Evolutionary conservation across 2,113 vertebrate species (phyloP), one percentile per base, ranked within the genome.

Genomic region (Turdus rufiventris): DNA sequence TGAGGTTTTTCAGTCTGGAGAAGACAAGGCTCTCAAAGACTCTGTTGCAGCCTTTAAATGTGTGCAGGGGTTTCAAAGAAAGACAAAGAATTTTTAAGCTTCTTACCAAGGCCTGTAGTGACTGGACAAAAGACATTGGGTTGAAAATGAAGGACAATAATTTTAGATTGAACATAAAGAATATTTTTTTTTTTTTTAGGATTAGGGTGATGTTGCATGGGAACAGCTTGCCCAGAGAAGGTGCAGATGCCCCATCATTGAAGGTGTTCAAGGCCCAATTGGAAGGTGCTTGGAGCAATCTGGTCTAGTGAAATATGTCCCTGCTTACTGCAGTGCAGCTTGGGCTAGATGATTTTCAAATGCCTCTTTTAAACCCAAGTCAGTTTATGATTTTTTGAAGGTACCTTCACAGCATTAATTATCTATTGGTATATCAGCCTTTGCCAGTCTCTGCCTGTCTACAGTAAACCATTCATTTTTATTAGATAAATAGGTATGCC

Each of bases 51-150:
- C 3, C 18, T 60, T 74, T 79, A 74, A 60, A 60, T 45, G 2
- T 33, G 29, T 19, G n/a, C 16, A 45, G 5, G 2, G 2, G 5
- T 5, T 5, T 60, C 56, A 34, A 6, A 54, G 28, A 48, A 63
- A 67, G 36, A 38, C 4, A 68, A 45, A 18, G 4, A 68, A 19
- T 31, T 50, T 31, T 56, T 29, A 48, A 19, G 29, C 12, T 19
- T 57, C 16, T 83, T 70, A 34, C 13, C 4, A 29, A 20, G 3
- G 6, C 2, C 10, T 54, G 4, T 33, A 77, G 7, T 50, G 40
- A 56, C 25, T 2, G 1, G 12, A 45, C 5, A 45, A 48, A 24
- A 9, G 6, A 9, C 12, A 26, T 14, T 33, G 1, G 4, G 17
- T 81, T 91, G 82, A 24, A 85, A 67, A 9, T 18, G 15, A 68